Evolutionary conservation across 1,140 invertebrate genomes (phyloP).

Genomic region (Leptestheria dahalacensis): DNA sequence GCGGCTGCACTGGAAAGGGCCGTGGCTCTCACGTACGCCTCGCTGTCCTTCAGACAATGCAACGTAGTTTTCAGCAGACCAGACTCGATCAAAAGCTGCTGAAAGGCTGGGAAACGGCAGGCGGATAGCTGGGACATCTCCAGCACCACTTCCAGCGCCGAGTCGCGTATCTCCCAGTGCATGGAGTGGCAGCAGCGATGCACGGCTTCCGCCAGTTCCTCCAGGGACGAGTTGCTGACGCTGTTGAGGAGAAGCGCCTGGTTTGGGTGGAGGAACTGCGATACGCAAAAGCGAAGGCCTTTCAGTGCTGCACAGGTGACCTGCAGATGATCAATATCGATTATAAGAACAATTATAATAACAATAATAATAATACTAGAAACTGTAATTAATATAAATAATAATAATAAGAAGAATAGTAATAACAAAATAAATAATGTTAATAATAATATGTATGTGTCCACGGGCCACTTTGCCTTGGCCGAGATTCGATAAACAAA

Average conservation of each 20-base stretch:
- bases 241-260: constrained; percentile 41
- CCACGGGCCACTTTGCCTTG: background rate
- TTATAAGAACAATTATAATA: background rate
- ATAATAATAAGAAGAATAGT: background rate
- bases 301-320: constrained; percentile 11
- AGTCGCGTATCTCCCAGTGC: constrained; percentile 58
- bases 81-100: constrained; percentile 46
- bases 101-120: constrained; percentile 59
- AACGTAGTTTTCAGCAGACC: constrained; percentile 44
- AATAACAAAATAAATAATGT: background rate
- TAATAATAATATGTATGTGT: background rate
- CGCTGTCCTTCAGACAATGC: constrained; percentile 44
- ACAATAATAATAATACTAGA: background rate
- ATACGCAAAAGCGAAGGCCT: constrained; percentile 11
- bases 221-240: constrained; percentile 41
- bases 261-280: constrained; percentile 13
- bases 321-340: no score
- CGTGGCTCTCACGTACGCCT: constrained; percentile 54
- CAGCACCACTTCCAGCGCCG: constrained; percentile 48
- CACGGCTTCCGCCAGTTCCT: constrained; percentile 44
- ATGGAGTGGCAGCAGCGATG: constrained; percentile 49
- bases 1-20: constrained; percentile 49
- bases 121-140: constrained; percentile 44
- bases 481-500: no score
- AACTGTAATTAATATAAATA: background rate